Evolutionary conservation across 2,888 invertebrate genomes (phyloP).

Genomic region (Furcula furcula): DNA sequence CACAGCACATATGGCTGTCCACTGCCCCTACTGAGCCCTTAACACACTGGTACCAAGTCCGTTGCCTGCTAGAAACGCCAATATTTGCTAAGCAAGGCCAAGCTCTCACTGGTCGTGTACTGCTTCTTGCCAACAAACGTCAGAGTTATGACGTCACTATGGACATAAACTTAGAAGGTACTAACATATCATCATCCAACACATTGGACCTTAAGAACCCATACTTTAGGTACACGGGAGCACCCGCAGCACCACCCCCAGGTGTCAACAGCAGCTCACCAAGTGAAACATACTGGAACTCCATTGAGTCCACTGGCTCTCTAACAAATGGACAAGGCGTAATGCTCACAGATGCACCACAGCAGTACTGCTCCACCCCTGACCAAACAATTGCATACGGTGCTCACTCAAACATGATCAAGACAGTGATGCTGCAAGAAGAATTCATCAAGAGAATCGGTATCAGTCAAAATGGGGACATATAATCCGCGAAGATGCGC

Average conservation of each 20-base stretch:
- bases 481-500: conserved; percentile 77
- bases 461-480: conserved; percentile 79
- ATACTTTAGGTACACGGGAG: conserved; percentile 97
- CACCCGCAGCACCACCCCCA: conserved; percentile 95
- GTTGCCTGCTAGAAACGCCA: conserved; percentile 96
- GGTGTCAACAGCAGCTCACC: conserved; percentile 95
- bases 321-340: conserved; percentile 70
- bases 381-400: conserved; percentile 64
- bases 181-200: conserved; percentile 92
- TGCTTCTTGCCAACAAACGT: conserved; percentile 95
- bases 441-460: conserved; percentile 79
- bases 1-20: conserved; percentile 96
- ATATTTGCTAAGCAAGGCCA: conserved; percentile 97
- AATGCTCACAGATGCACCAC: conserved; percentile 64
- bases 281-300: conserved; percentile 95
- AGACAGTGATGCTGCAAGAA: conserved; percentile 78
- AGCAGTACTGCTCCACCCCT: conserved; percentile 67
- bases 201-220: conserved; percentile 99
- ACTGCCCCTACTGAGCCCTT: conserved; percentile 98
- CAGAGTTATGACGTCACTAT: conserved; percentile 99
- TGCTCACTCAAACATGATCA: conserved; percentile 73
- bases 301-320: conserved; percentile 87
- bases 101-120: conserved; percentile 91
- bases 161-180: conserved; percentile 94
- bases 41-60: conserved; percentile 99